These are phyloP conservation scores for Palythoa grandis DNA, from an alignment of 92 coral and sea anemone species.

Conservation along the genomic window DNA sequence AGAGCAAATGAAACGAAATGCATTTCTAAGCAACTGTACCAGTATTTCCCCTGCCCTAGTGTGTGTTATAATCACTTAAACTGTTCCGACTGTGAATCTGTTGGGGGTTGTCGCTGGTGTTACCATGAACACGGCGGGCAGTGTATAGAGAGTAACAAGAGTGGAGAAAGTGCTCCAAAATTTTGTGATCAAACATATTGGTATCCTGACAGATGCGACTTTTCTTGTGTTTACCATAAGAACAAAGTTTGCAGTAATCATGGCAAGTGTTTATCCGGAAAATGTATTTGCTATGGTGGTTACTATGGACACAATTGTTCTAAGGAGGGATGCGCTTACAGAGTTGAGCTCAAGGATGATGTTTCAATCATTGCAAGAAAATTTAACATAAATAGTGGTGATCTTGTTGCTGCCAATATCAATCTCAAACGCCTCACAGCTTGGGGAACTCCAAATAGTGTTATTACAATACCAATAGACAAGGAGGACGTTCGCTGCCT, in stretches of 20 bases:
- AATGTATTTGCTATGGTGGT: slow-evolving; percentile 52
- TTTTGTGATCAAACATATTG: slow-evolving; percentile 46
- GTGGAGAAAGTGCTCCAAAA: slow-evolving; percentile 13
- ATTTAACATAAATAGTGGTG: slow-evolving; percentile 26
- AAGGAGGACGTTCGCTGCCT: slow-evolving; percentile 31
- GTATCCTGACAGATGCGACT: slow-evolving; percentile 44
- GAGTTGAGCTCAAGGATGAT: slow-evolving; percentile 43
- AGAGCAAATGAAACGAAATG: slow-evolving; percentile 3
- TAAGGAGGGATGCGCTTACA: slow-evolving; percentile 58
- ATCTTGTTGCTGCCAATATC: slow-evolving; percentile 26
- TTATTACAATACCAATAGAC: slow-evolving; percentile 54
- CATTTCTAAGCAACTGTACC: neutral
- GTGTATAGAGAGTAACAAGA: slow-evolving; percentile 47
- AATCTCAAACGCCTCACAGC: neutral
- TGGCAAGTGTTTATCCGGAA: slow-evolving; percentile 54
- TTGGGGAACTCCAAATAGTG: slow-evolving; percentile 28
- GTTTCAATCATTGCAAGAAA: slow-evolving; percentile 31
- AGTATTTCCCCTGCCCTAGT: slow-evolving; percentile 37
- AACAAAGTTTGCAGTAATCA: slow-evolving; percentile 45
- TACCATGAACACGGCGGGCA: neutral
- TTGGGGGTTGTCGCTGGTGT: slow-evolving; percentile 62
- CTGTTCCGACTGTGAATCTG: slow-evolving; percentile 50
- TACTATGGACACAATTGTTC: slow-evolving; percentile 58
- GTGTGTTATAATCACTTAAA: slow-evolving; percentile 22
- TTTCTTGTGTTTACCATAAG: slow-evolving; percentile 37